These are phyloP conservation scores for Pluvianellus socialis DNA, from an alignment of 2,113 vertebrate genomes.

Conservation along the genomic window DNA sequence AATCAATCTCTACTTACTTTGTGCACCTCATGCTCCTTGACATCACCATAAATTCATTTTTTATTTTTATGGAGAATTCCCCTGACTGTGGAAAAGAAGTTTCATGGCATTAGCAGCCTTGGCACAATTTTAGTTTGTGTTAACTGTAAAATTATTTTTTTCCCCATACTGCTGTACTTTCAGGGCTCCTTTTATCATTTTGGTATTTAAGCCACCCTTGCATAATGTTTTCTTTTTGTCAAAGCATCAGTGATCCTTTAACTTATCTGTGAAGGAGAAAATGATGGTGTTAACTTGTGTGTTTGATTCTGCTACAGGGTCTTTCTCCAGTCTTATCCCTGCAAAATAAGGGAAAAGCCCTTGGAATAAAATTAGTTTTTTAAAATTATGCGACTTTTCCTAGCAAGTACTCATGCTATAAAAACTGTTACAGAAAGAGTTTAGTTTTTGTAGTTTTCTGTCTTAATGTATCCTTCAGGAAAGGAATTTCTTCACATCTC, in stretches of 20 bases:
- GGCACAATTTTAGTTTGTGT: neutral
- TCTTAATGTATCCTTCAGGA: neutral
- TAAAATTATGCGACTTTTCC: neutral
- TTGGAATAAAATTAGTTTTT: neutral
- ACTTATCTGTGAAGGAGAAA: neutral
- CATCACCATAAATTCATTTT: neutral
- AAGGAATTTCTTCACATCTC: constrained; percentile 84
- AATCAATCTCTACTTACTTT: neutral
- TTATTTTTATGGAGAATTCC: neutral
- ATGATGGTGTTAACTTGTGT: neutral
- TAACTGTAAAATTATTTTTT: neutral
- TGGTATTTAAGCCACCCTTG: neutral
- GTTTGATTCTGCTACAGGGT: neutral
- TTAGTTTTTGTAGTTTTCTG: constrained; percentile 71
- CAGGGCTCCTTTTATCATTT: neutral
- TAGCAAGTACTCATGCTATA: neutral
- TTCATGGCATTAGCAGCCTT: neutral
- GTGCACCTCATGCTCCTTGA: neutral
- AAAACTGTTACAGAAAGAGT: neutral
- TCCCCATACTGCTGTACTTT: neutral
- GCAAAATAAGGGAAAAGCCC: neutral
- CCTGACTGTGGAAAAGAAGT: neutral
- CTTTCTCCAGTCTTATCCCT: neutral
- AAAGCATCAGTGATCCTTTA: neutral
- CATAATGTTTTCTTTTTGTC: neutral